These are phyloP conservation scores for Escarpia spicata DNA, from an alignment of 2,888 invertebrate species.

Conservation along the genomic window DNA sequence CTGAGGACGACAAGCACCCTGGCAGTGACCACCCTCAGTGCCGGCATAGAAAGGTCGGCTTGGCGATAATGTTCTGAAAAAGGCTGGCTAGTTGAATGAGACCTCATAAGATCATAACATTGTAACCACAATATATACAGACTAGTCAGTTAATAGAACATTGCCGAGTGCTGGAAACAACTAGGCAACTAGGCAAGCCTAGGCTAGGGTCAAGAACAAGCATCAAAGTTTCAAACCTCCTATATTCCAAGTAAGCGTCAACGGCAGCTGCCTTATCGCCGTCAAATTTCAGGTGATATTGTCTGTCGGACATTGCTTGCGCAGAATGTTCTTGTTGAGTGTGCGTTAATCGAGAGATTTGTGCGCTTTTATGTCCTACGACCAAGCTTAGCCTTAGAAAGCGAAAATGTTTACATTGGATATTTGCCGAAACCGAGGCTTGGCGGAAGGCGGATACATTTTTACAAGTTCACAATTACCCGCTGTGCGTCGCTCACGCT, in stretches of 20 bases:
- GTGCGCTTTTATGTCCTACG: no score
- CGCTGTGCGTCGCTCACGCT: background rate
- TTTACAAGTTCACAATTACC: background rate
- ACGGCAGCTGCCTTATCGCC: conserved; percentile 40
- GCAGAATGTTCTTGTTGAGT: background rate
- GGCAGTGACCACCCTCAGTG: no score
- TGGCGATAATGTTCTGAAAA: no score
- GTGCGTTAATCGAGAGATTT: background rate
- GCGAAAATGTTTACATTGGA: background rate
- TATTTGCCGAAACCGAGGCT: background rate
- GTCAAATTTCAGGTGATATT: conserved; percentile 39
- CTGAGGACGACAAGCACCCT: no score
- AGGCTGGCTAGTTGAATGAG: no score
- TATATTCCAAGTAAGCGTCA: conserved; percentile 41
- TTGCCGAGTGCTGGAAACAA: no score
- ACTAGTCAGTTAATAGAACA: no score
- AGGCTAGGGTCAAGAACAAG: background rate
- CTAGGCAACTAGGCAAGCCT: background rate
- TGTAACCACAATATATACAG: no score
- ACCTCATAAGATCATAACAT: no score
- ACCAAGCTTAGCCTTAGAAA: no score
- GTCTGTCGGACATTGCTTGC: conserved; percentile 18
- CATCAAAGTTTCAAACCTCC: conserved; percentile 28
- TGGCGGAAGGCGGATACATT: no score
- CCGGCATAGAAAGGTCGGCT: no score